Base-by-base conservation (phyloP, 2,888 invertebrate genomes). In the Colostygia pectinataria region DNA sequence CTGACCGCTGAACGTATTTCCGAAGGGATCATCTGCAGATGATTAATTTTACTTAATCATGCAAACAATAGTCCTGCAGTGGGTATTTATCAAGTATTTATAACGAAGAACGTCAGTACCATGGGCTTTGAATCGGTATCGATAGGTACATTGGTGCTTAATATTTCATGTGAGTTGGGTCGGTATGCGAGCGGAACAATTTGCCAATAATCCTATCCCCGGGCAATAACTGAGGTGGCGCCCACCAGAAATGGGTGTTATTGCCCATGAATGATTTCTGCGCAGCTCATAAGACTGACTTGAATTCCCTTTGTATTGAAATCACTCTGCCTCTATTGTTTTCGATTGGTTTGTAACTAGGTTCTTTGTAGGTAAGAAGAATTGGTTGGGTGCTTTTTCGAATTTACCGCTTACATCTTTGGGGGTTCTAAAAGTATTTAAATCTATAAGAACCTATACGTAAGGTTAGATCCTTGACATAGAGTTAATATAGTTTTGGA, bases 151-250 rank as follows among this genome's bases (percentile, higher is more conserved):
- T 74, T 76, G 79, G 76, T 78, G 80, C 77, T 86, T 83, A 84
- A 86, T 86, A 87, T 85, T 86, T 87, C 82, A 83, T 73, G 80
- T 79, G 79, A 76, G 71, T 69, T 74, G 69, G 72, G 65, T 66
- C 72, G 82, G 84, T 84, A 86, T 83, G 83, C 77, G 82, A 80
- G 76, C 82, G 76, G 84, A 87, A 85, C 86, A 86, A 88, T 88
- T 87, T 85, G 82, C 87, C 87, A 88, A 87, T 87, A 87, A 85
- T 85, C 83, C 85, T 78, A 81, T 81, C 83, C 77, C 69, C 70
- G 52, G 76, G 80, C 80, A 82, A 85, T 87, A 85, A 83, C 84
- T 72, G 82, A 79, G 81, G 78, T 80, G 81, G 78, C 77, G 77
- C 74, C 74, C 74, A 78, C 66, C 78, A 78, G 79, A 81, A 85